Evolutionary conservation across 2,797 vertebrate genomes (phyloP), one percentile per base, ranked within the genome.

Genomic region (Girardinus metallicus): DNA sequence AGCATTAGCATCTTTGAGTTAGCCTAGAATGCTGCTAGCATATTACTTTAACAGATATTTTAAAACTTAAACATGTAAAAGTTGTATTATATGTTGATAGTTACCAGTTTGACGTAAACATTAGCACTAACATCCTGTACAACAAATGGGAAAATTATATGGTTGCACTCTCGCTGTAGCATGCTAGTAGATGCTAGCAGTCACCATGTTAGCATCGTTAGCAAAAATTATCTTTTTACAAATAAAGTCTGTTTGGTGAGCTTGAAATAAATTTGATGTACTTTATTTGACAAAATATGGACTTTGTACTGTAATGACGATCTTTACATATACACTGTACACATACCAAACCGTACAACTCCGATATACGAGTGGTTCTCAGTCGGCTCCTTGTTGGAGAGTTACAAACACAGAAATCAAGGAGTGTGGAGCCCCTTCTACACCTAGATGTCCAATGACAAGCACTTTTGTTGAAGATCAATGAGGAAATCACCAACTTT

Each of bases 251-350:
- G 44, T 46, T 49, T 57, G 13, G 39, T 62, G 41, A 31, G 29
- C 18, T 49, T 12, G 23, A 41, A 23, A 74, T 41, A 12, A 49
- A 71, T 81, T 34, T 31, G 29, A 76, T 44, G 34, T 60, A 49
- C 53, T 73, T 73, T 73, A 73, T 73, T 62, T 79, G 43, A 79
- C 68, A 78, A 72, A 73, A 73, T 73, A 79, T 44, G 43, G 34
- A 77, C 62, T 77, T 66, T 68, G 29, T 57, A 72, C 49, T 78
- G 77, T 43, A 78, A 72, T 18, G 49, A 72, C 53, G n/a, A 60
- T 78, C 39, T 78, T 78, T 78, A 73, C 70, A 79, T 73, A 73
- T 47, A 62, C 36, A 62, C 31, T 60, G 41, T 73, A 73, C 77
- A 79, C 77, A 60, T 36, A 47, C 70, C 46, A 68, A 64, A 36